Evolutionary conservation across 2,888 invertebrate genomes (phyloP).

Genomic region (Osmoderma eremita): DNA sequence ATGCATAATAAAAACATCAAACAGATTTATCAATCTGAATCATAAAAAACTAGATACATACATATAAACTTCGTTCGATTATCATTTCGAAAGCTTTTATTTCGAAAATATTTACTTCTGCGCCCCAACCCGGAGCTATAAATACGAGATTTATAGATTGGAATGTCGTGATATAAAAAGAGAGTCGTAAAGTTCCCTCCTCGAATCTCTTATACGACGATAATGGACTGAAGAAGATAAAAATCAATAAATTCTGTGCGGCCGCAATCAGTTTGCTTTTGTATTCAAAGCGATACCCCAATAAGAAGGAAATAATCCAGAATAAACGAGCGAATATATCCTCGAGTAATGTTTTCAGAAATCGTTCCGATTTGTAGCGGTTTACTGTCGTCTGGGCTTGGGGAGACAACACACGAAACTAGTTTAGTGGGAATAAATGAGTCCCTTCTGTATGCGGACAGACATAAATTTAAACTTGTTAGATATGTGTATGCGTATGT

Average conservation of each 20-base stretch:
- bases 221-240: slow-evolving; percentile 7
- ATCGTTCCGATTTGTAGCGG: not conserved
- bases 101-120: slow-evolving; percentile 13
- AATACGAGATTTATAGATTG: slow-evolving; percentile 22
- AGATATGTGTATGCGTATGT: not conserved
- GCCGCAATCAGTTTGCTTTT: slow-evolving; percentile 10
- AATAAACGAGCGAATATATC: too few relatives aligned
- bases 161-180: slow-evolving; percentile 25
- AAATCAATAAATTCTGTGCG: slow-evolving; percentile 12
- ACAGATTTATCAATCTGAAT: too few relatives aligned
- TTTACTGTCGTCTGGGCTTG: not conserved
- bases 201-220: not conserved
- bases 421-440: slow-evolving; percentile 34
- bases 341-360: too few relatives aligned
- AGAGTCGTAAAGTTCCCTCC: slow-evolving; percentile 7
- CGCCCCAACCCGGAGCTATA: slow-evolving; percentile 5
- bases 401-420: slow-evolving; percentile 8
- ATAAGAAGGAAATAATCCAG: too few relatives aligned
- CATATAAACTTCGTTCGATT: too few relatives aligned
- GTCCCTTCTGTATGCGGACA: slow-evolving; percentile 1
- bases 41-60: too few relatives aligned
- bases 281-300: not conserved
- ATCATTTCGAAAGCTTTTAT: slow-evolving; percentile 4
- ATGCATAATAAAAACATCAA: too few relatives aligned
- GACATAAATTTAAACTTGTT: slow-evolving; percentile 32